Percentiles rank a stretch among this genome's conserved stretches.
phyloP scores from a whole-genome alignment of 2,888 invertebrate genomes.

The Chrysolina americana region DNA sequence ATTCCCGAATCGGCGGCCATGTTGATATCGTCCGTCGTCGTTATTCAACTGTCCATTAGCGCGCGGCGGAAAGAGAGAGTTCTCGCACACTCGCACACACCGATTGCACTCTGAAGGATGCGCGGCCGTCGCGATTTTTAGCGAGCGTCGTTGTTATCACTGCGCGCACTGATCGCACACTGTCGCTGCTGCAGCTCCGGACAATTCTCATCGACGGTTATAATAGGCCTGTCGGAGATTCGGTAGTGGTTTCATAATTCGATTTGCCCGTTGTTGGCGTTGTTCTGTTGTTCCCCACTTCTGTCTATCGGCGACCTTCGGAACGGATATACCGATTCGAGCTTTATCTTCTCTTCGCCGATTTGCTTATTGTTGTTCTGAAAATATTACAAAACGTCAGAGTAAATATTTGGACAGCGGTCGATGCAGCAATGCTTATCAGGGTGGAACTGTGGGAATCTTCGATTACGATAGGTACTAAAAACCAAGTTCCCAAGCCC shows the following conservation, averaged over 20 bases:
- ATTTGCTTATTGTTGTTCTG: conserved; percentile 28
- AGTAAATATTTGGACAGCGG: conserved; percentile 17
- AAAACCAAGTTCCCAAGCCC: not conserved
- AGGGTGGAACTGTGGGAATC: not conserved
- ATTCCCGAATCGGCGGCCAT: conserved; percentile 95
- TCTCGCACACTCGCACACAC: conserved; percentile 39
- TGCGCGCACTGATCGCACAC: conserved; percentile 41
- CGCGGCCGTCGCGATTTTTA: conserved; percentile 37
- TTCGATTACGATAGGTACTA: not conserved
- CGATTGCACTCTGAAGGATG: conserved; percentile 46
- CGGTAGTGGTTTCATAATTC: conserved; percentile 53
- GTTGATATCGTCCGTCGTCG: conserved; percentile 69
- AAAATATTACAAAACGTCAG: not conserved
- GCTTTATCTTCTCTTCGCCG: conserved; percentile 28
- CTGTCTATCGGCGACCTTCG: conserved; percentile 32
- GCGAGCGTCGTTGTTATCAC: conserved; percentile 18
- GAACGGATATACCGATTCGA: conserved; percentile 22
- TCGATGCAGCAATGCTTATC: not conserved
- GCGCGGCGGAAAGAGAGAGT: conserved; percentile 50
- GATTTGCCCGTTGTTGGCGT: not conserved
- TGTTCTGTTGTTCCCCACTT: conserved; percentile 29
- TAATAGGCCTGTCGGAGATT: conserved; percentile 51
- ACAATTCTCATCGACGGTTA: conserved; percentile 49
- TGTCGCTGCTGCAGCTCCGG: conserved; percentile 21
- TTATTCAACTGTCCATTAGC: conserved; percentile 60